These are phyloP conservation scores for Hiodon alosoides DNA, from an alignment of 2,113 vertebrate species.

Conservation along the genomic window DNA sequence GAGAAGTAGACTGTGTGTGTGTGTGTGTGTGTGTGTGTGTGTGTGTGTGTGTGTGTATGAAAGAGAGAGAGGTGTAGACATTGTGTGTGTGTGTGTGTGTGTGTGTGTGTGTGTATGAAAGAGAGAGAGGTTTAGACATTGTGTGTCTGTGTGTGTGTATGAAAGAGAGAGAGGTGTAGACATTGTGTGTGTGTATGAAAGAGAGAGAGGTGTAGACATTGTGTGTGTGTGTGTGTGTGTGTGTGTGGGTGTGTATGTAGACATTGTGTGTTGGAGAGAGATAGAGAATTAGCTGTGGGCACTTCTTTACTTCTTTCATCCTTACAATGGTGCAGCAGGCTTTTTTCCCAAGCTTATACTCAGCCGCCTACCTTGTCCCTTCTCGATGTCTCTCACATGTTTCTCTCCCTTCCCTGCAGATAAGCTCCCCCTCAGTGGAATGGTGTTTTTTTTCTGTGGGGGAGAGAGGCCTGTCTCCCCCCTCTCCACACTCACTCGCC, in stretches of 20 bases:
- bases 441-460: neutral
- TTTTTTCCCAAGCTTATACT: neutral
- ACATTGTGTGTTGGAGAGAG: neutral
- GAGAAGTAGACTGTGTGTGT: no score
- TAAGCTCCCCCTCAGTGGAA: slow-evolving; percentile 1
- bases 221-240: no score
- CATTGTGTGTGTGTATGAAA: no score
- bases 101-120: no score
- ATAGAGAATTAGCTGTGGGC: slow-evolving; percentile 2
- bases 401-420: slow-evolving; percentile 9
- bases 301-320: neutral
- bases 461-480: neutral
- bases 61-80: no score
- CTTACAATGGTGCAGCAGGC: neutral
- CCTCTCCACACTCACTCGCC: neutral
- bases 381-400: neutral
- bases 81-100: no score
- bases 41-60: no score
- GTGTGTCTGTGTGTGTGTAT: no score
- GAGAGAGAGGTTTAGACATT: no score
- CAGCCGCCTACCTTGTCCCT: neutral
- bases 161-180: no score
- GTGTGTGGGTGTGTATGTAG: neutral
- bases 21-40: no score
- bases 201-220: no score